Evolutionary conservation across 2,888 invertebrate genomes (phyloP).

Genomic region (Conus canariensis): DNA sequence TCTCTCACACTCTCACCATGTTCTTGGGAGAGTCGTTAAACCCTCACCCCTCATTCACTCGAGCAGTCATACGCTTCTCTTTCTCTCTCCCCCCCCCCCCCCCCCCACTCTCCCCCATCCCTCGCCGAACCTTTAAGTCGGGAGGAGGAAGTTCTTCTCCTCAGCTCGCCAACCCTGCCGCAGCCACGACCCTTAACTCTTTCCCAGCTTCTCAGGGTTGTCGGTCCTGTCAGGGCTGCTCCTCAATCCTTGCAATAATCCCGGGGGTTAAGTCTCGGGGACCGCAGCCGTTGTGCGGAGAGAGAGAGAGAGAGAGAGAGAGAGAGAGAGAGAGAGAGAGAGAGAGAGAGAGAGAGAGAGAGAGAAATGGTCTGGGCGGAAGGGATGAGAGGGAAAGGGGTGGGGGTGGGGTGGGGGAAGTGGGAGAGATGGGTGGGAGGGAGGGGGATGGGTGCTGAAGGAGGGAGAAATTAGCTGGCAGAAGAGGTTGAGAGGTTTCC

Average conservation of each 20-base stretch:
- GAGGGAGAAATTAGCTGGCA: slow-evolving; percentile 21
- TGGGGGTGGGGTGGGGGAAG: too few relatives aligned
- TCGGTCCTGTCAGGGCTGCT: background rate
- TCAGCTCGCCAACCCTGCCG: background rate
- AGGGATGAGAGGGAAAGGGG: too few relatives aligned
- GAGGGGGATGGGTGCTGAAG: background rate
- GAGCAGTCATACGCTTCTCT: too few relatives aligned
- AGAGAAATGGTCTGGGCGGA: too few relatives aligned
- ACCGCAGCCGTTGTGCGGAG: background rate
- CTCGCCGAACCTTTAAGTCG: too few relatives aligned
- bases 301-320: background rate
- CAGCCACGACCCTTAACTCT: slow-evolving; percentile 28
- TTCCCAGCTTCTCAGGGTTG: slow-evolving; percentile 15
- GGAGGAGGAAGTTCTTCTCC: too few relatives aligned
- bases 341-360: too few relatives aligned
- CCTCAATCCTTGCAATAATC: background rate
- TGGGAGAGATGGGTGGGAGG: background rate
- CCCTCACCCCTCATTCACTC: background rate
- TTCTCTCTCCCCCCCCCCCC: too few relatives aligned
- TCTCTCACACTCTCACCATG: background rate
- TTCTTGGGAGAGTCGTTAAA: background rate
- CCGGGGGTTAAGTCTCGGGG: background rate
- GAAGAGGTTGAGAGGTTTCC: slow-evolving; percentile 4
- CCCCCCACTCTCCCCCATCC: too few relatives aligned
- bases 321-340: too few relatives aligned